A percentile compares a stretch with the other conserved stretches of the same genome.
These are phyloP conservation scores for Melipona beecheii DNA, from an alignment of 2,888 invertebrate species.

Conservation along the genomic window DNA sequence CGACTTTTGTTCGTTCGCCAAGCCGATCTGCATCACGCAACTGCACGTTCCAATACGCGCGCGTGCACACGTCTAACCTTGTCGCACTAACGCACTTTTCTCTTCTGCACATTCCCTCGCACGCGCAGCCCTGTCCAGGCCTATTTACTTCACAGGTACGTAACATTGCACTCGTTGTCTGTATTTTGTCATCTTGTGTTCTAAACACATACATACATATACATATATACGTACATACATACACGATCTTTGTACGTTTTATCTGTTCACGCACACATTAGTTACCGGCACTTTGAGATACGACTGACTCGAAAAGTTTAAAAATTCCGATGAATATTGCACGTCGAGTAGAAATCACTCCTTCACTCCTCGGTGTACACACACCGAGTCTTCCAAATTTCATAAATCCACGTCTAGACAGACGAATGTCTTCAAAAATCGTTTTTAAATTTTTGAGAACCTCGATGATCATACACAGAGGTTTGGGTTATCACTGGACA, in stretches of 20 bases:
- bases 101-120: constrained; percentile 70
- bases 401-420: too few species aligned
- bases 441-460: too few species aligned
- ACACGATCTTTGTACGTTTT: too few species aligned
- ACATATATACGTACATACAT: neutral
- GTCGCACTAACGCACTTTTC: constrained; percentile 73
- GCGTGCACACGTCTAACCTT: constrained; percentile 30
- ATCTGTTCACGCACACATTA: too few species aligned
- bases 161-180: constrained; percentile 45
- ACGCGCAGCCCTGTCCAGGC: constrained; percentile 73
- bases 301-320: too few species aligned
- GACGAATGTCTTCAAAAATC: too few species aligned
- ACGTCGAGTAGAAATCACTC: too few species aligned
- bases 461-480: neutral
- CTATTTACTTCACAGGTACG: constrained; percentile 76
- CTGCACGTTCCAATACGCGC: constrained; percentile 46
- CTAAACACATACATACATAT: too few species aligned
- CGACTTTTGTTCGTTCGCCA: constrained; percentile 21
- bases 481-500: neutral
- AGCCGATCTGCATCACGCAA: constrained; percentile 42
- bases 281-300: too few species aligned
- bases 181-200: neutral
- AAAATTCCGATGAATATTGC: too few species aligned
- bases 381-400: too few species aligned
- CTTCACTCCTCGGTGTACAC: too few species aligned